Evolutionary conservation across 2,797 vertebrate genomes (phyloP).

Genomic region (Spinus pinus): DNA sequence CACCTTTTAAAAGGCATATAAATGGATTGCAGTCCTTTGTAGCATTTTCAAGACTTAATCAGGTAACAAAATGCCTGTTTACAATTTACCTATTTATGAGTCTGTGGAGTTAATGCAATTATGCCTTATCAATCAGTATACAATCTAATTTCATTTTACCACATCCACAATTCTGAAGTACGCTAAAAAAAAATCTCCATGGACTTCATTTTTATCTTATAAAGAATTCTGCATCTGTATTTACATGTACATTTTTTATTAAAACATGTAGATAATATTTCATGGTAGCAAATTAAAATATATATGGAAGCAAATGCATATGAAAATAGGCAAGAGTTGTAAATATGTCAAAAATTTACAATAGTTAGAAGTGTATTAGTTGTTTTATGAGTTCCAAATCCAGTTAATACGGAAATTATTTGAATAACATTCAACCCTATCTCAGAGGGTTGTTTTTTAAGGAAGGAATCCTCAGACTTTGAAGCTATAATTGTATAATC

Average conservation of each 20-base stretch:
- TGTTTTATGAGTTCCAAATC: neutral
- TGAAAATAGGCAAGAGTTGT: neutral
- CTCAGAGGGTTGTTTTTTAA: neutral
- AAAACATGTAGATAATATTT: neutral
- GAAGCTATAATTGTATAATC: neutral
- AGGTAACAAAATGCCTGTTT: neutral
- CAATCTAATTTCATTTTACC: neutral
- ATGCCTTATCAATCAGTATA: neutral
- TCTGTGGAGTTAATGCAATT: neutral
- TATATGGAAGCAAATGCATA: accelerated
- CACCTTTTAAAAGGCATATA: neutral
- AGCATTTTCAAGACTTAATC: neutral
- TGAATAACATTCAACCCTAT: neutral
- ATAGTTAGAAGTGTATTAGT: neutral
- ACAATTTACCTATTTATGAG: neutral
- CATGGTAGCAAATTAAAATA: neutral
- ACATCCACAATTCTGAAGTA: neutral
- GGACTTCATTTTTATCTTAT: neutral
- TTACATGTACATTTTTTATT: neutral
- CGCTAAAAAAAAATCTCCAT: neutral
- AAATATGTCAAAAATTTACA: neutral
- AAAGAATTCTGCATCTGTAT: neutral
- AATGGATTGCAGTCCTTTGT: neutral
- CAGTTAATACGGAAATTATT: neutral
- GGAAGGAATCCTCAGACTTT: neutral